These are phyloP conservation scores for Ditylenchus weischeri DNA, from an alignment of 2,888 invertebrate genomes.

Conservation along the genomic window DNA sequence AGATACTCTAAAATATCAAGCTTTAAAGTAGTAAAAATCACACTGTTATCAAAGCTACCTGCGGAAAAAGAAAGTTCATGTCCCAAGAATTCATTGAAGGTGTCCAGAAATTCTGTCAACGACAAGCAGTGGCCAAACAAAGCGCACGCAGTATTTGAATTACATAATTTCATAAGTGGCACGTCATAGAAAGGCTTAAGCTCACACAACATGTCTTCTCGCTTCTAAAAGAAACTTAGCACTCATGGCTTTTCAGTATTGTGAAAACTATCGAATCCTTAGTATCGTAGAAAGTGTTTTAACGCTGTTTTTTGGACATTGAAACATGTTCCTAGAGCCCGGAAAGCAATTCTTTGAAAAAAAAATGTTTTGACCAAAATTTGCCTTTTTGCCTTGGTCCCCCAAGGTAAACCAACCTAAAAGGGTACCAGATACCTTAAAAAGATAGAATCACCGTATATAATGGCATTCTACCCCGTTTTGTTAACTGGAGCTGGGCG, in stretches of 20 bases:
- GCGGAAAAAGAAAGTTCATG: background rate
- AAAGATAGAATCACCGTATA: too few species aligned
- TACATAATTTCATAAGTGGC: background rate
- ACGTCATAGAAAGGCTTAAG: background rate
- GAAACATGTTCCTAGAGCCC: too few species aligned
- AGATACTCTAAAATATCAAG: background rate
- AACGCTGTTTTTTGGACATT: too few species aligned
- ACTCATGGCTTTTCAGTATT: background rate
- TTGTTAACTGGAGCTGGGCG: too few species aligned
- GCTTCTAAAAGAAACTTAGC: background rate
- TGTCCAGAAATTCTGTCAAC: background rate
- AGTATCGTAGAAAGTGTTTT: too few species aligned
- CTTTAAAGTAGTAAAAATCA: background rate
- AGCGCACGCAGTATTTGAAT: background rate
- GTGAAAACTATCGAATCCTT: too few species aligned
- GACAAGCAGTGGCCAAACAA: background rate
- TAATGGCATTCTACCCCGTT: too few species aligned
- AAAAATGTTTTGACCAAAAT: too few species aligned
- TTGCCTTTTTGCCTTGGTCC: too few species aligned
- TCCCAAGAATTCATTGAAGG: background rate
- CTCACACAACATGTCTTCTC: slow-evolving; percentile 2
- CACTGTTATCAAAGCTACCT: background rate
- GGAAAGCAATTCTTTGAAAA: too few species aligned
- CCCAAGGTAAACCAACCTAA: too few species aligned
- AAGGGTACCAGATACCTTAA: too few species aligned